A percentile compares a stretch with the other conserved stretches of the same genome.
Conservation (phyloP, 2,888 invertebrate species). For the Polydrusus cervinus region DNA sequence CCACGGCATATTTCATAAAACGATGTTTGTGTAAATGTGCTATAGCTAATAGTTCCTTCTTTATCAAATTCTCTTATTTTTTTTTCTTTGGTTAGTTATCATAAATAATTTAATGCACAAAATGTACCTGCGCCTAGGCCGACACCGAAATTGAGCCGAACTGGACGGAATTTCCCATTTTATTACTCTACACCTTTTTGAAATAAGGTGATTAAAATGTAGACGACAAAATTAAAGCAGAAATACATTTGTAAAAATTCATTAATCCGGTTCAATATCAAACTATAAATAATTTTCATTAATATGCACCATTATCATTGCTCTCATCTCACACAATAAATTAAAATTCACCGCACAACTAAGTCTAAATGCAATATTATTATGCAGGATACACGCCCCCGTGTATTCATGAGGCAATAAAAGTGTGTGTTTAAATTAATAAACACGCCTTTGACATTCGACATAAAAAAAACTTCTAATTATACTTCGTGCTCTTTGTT, state of each 20-base stretch:
- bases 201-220: no score
- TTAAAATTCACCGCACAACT: slow-evolving; percentile 35
- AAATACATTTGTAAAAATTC: neutral
- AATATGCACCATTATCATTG: slow-evolving; percentile 23
- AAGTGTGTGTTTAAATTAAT: slow-evolving; percentile 54
- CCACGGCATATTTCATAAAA: no score
- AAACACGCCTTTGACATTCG: slow-evolving; percentile 55
- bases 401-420: slow-evolving; percentile 46
- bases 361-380: slow-evolving; percentile 36
- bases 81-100: no score
- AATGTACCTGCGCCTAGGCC: no score
- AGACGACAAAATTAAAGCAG: no score
- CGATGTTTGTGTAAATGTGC: no score
- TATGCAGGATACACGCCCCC: slow-evolving; percentile 51
- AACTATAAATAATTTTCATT: neutral
- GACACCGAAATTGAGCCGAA: no score
- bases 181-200: no score
- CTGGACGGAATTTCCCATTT: no score
- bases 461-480: slow-evolving; percentile 50
- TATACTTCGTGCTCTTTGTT: slow-evolving; percentile 51
- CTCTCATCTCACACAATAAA: slow-evolving; percentile 20
- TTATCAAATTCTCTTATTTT: no score
- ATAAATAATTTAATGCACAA: no score
- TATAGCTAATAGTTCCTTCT: no score
- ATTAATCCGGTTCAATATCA: slow-evolving; percentile 14